Evolutionary conservation across 2,888 invertebrate genomes (phyloP), one percentile per base, ranked within the genome.

Genomic region (Hedya salicella): DNA sequence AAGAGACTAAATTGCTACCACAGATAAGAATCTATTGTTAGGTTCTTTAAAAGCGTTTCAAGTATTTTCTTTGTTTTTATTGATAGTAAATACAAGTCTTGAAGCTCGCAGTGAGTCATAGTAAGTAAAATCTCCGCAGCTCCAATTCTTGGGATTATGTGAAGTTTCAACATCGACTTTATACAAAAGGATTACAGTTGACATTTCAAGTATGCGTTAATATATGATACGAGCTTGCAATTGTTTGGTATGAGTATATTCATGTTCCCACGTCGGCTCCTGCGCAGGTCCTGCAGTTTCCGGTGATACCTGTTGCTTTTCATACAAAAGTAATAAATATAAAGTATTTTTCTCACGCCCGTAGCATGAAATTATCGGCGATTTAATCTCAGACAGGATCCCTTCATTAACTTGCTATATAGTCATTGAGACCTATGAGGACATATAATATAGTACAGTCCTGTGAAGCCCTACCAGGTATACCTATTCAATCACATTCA

Each of bases 261-360:
- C 75, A 25, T 67, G 64, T 80, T 80, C 78, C 76, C 79, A 80
- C 78, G 77, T 73, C 65, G 67, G 32, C 59, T 49, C 66, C 63
- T 60, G 68, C 54, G 6, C 60, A 73, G 67, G 68, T 69, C 72
- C 71, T 74, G 54, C 46, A 64, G 63, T 64, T 64, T 64, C 63
- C 63, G 63, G 63, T 50, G 56, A 42, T 48, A 63, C 49, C 48
- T 30, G 63, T 42, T 42, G 42, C 40, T 50, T 57, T 59, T 62
- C 25, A 44, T 16, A 16, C 13, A 49, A 39, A 53, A 52, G 19
- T 40, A 19, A 57, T 46, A n/a, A 44, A 48, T 48, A 48, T n/a
- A 21, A 21, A 46, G 44, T 46, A 44, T 44, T 44, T 56, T 16
- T 57, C 57, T 57, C 44, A 57, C 57, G 57, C 32, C 8, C 9